phyloP scores from a whole-genome alignment of 2,888 invertebrate species.

The Troglohyphantes excavatus region DNA sequence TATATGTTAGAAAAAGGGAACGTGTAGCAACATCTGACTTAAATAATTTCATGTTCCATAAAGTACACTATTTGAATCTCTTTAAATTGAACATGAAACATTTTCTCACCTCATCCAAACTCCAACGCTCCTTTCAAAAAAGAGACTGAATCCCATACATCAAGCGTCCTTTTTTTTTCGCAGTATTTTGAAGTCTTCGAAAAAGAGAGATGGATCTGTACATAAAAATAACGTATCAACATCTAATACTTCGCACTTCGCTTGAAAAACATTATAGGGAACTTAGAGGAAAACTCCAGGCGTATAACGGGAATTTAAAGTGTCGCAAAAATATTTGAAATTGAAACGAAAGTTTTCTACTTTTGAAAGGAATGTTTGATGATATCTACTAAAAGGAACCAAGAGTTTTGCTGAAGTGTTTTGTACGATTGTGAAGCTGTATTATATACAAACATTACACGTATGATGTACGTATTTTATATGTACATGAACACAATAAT shows the following conservation, averaged over 20 bases:
- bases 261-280: conserved; percentile 42
- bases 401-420: not conserved
- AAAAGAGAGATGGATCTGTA: conserved; percentile 16
- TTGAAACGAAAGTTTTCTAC: conserved; percentile 53
- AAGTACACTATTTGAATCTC: no score
- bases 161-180: conserved; percentile 11
- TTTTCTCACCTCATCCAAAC: not conserved
- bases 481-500: no score
- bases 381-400: conserved; percentile 30
- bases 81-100: conserved; percentile 29
- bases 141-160: conserved; percentile 3
- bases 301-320: conserved; percentile 27
- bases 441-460: no score
- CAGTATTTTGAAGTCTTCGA: not conserved
- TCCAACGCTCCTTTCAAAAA: not conserved
- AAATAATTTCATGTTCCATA: no score
- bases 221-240: conserved; percentile 21
- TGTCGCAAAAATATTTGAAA: conserved; percentile 49
- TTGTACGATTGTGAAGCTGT: no score
- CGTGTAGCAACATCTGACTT: no score
- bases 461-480: no score
- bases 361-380: conserved; percentile 15
- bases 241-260: conserved; percentile 14
- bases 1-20: no score
- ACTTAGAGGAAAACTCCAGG: conserved; percentile 20